Percentiles rank a stretch among this genome's conserved stretches.
Evolutionary conservation across 2,797 vertebrate genomes (phyloP).

Genomic region (Strix occidentalis): DNA sequence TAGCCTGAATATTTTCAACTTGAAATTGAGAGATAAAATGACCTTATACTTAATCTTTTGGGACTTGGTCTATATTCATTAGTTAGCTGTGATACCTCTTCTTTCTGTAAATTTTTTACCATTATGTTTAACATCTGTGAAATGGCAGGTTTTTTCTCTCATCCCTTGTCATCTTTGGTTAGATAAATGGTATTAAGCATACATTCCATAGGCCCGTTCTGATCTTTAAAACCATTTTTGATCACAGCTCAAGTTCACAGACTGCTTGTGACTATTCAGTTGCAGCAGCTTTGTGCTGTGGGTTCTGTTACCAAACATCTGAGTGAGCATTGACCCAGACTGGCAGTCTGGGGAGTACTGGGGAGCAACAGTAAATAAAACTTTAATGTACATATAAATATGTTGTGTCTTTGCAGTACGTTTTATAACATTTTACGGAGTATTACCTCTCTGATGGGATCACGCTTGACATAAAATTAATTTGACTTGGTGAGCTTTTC

Average conservation of each 20-base stretch:
- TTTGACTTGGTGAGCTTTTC: conserved; percentile 8
- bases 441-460: not conserved
- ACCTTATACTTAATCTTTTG: not conserved
- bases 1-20: not conserved
- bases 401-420: not conserved
- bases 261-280: not conserved
- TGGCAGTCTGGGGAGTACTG: not conserved
- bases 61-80: not conserved
- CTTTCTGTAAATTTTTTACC: not conserved
- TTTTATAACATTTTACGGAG: not conserved
- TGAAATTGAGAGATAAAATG: conserved; percentile 3
- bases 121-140: not conserved
- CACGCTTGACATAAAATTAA: not conserved
- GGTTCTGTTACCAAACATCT: not conserved
- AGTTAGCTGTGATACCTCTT: not conserved
- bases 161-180: not conserved
- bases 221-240: not conserved
- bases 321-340: not conserved
- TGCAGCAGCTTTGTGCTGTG: not conserved
- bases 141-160: not conserved
- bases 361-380: not conserved
- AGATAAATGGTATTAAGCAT: not conserved
- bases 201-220: not conserved
- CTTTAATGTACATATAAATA: not conserved
- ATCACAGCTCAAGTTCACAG: not conserved